Base-by-base conservation (phyloP, 2,888 invertebrate genomes). In the Idaea aversata region DNA sequence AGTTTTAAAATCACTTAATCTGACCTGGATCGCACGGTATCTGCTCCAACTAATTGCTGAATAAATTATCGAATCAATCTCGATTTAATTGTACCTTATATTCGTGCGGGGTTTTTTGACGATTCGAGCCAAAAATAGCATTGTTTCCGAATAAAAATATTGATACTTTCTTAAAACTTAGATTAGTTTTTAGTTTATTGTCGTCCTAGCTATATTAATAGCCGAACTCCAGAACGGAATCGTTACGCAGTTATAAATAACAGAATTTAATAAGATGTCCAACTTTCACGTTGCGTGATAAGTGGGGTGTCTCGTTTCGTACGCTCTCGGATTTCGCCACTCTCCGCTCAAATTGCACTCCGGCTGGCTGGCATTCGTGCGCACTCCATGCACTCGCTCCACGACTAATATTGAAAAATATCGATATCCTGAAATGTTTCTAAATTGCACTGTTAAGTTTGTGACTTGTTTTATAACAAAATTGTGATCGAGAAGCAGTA, bases 1-100 rank as follows among this genome's bases (percentile, higher is more conserved):
- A 89, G 87, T 90, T 90, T 88, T 84, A 86, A 90, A 90, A 90
- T 88, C 90, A 90, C 89, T 91, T 88, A 88, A 88, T 90, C 88
- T 89, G 91, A 90, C 90, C 90, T 85, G 87, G 85, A 90, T 91
- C 83, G 88, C 88, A 87, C 84, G 87, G 78, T 81, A 84, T 84
- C 81, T 85, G 86, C 88, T 85, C 82, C 86, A 85, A 86, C 82
- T 90, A 88, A 90, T 89, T 89, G 89, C 90, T 86, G 89, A 84
- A 90, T 90, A 90, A 89, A 88, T 89, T 88, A 82, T 86, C 83
- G 87, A 58, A 80, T 81, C 47, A 47, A 47, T 13, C 80, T 81
- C 84, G 78, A 77, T 85, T 87, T 86, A 86, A 86, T 89, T 86
- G 86, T 88, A 75, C 81, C 72, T 59, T 59, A 13, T 34, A 34